Percentiles rank a stretch among this genome's conserved stretches.
Conservation (phyloP, 2,888 invertebrate genomes). For the Drosophila tripunctata region DNA sequence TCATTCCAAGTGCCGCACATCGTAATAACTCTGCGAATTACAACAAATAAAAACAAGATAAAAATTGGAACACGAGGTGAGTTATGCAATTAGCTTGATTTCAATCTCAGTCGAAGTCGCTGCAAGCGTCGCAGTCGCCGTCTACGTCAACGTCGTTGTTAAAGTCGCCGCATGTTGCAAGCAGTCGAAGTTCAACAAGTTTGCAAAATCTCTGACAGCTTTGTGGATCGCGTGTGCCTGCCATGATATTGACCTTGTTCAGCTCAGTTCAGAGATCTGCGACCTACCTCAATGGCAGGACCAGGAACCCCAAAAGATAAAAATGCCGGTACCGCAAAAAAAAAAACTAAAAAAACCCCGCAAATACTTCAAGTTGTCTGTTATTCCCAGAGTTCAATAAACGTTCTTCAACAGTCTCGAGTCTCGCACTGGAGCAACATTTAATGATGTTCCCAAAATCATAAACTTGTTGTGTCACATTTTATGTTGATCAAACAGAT, state of each 20-base stretch:
- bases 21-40: conserved; percentile 75
- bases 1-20: conserved; percentile 77
- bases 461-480: conserved; percentile 38
- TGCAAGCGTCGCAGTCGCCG: not conserved
- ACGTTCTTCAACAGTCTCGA: conserved; percentile 56
- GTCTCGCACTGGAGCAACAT: conserved; percentile 22
- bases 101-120: not conserved
- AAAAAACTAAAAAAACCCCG: conserved; percentile 4
- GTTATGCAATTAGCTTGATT: conserved; percentile 47
- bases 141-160: conserved; percentile 7
- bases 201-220: conserved; percentile 60
- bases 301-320: conserved; percentile 47
- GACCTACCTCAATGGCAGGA: conserved; percentile 78
- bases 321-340: conserved; percentile 17
- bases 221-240: conserved; percentile 61
- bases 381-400: conserved; percentile 56
- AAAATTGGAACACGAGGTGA: conserved; percentile 68
- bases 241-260: conserved; percentile 59
- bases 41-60: not conserved
- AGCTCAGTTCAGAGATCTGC: conserved; percentile 57
- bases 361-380: conserved; percentile 16
- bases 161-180: conserved; percentile 41
- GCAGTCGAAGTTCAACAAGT: conserved; percentile 72
- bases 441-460: conserved; percentile 15
- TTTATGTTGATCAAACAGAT: not conserved